Evolutionary conservation across 2,888 invertebrate species (phyloP), one percentile per base, ranked within the genome.

Genomic region (Dorcus hopei): DNA sequence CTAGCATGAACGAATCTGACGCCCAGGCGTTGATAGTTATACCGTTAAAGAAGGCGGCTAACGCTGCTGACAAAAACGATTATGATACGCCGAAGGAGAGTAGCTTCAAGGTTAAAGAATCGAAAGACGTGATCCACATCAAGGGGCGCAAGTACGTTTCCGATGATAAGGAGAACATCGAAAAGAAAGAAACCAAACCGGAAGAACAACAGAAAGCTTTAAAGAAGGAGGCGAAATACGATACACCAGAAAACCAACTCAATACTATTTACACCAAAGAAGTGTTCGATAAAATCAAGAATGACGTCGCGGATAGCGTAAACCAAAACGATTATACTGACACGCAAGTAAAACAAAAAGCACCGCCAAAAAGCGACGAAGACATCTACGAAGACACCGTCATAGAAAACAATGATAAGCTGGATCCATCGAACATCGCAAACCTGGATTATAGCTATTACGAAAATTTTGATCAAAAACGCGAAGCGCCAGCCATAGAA

Each of bases 111-210:
- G 65, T 65, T 26, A 65, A 68, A 49, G 66, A 65, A 43, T 54
- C 66, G 0, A 58, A 60, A 50, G 66, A 68, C 52, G 65, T 68
- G 57, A 63, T 68, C 39, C 68, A 68, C 51, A 51, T 56, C 3
- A 48, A 47, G 11, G 51, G 45, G 8, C 51, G 53, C 19, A 9
- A 6, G 16, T 11, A 51, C 14, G 33, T 23, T 11, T 14, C n/a
- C 14, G n/a, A 38, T 49, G 2, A 57, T 8, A 57, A 45, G 38
- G 45, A 57, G 33, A 26, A n/a, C 53, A 19, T 14, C 47, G 45
- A 41, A 9, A 16, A 9, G 43, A 52, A 43, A 43, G 53, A 42
- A 38, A 33, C 38, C 14, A 49, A 33, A 14, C 33, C 49, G 9
- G 9, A 23, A 45, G 16, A 9, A 42, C 9, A 42, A 3, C 9